These are phyloP conservation scores for Hetaerina americana DNA, from an alignment of 1,140 invertebrate species.

Conservation along the genomic window DNA sequence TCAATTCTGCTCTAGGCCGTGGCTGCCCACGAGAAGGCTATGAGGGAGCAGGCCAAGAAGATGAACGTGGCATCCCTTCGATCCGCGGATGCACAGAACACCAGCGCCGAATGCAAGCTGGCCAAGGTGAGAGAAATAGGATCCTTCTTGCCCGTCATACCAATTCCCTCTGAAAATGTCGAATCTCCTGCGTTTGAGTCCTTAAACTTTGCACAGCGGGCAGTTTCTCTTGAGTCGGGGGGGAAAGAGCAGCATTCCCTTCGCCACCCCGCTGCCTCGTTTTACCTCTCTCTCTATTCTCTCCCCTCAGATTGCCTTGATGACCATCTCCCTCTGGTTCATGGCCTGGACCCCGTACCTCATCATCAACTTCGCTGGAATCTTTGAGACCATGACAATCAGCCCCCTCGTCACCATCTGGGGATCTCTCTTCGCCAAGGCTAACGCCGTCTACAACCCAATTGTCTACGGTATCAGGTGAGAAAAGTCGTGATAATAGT, in stretches of 20 bases:
- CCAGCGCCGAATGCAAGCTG: slow-evolving; percentile 45
- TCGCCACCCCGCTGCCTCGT: no score
- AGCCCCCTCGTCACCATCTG: slow-evolving; percentile 51
- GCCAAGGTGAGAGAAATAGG: slow-evolving; percentile 39
- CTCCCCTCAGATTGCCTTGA: slow-evolving; percentile 45
- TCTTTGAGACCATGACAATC: slow-evolving; percentile 44
- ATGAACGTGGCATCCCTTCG: slow-evolving; percentile 55
- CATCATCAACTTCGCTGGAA: slow-evolving; percentile 53
- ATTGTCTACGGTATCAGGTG: slow-evolving; percentile 51
- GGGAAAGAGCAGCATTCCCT: no score
- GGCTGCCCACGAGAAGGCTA: slow-evolving; percentile 50
- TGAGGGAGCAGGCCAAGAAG: slow-evolving; percentile 56
- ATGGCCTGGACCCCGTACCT: slow-evolving; percentile 63
- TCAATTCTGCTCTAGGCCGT: slow-evolving; percentile 48
- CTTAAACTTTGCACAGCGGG: no score
- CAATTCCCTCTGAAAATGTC: not conserved
- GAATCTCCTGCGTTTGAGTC: no score
- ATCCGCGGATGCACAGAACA: slow-evolving; percentile 43
- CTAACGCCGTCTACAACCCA: slow-evolving; percentile 51
- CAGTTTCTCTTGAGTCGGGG: no score
- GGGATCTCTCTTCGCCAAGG: slow-evolving; percentile 52
- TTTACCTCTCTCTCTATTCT: slow-evolving; percentile 10
- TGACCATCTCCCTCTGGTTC: slow-evolving; percentile 60
- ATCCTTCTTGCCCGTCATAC: no score
- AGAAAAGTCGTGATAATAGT: slow-evolving; percentile 3